Base-by-base conservation (phyloP, 2,888 invertebrate species). In the Gymnosoma rotundatum region DNA sequence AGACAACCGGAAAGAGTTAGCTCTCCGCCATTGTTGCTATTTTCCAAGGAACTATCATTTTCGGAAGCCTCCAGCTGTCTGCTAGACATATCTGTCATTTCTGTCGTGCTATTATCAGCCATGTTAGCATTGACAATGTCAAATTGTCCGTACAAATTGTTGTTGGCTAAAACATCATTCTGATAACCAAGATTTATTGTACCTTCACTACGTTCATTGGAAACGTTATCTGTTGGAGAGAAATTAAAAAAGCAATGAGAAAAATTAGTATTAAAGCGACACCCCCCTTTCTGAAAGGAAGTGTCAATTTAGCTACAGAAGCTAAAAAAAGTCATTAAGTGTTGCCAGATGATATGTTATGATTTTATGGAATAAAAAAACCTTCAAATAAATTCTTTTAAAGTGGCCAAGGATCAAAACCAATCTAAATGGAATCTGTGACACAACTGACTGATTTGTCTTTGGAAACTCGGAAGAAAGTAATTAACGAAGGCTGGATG, bases 1-100 rank as follows among this genome's bases (percentile, higher is more conserved):
- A 94, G 92, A 78, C 94, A 90, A 64, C 93, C 93, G 56, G 87
- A 87, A 6, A 72, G 67, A n/a, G 74, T 83, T 0, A 74, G 18
- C 9, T 67, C 81, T 0, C 25, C 67, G 0, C 48, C 50, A 42
- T 61, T 50, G 18, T 67, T n/a, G 12, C 4, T 2, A 45, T 14
- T 76, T 61, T 64, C 79, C 25, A 48, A 32, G 32, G 72, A 75
- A 52, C 81, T 83, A 21, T 78, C 74, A 12, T 63, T 64, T 42
- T 78, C 83, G 9, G 32, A 20, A 52, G 9, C 6, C 4, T 20
- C 42, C 1, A 20, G 16, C 2, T 45, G 54, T 16, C 18, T 67
- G 45, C 21, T 16, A n/a, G 63, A 10, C 4, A 78, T 18, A 2
- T 14, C 42, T 16, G 89, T 86, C 21, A 84, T 42, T 1, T 73